Base-by-base conservation (phyloP, 2,797 vertebrate genomes). In the Intellagama lesueurii region DNA sequence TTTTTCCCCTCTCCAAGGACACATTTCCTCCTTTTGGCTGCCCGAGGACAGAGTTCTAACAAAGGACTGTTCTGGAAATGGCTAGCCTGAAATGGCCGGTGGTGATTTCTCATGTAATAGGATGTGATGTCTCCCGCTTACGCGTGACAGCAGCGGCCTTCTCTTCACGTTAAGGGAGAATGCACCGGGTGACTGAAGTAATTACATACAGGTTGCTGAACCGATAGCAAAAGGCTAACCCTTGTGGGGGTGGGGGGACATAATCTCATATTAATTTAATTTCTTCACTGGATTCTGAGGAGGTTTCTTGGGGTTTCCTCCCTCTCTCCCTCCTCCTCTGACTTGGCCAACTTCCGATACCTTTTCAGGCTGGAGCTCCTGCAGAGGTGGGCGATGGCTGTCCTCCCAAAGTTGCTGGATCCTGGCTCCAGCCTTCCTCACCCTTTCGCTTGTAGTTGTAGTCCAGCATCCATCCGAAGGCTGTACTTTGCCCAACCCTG, bases 41-140 rank as follows among this genome's bases (percentile, higher is more conserved):
- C 93, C 91, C 93, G 88, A n/a, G 94, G 93, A 94, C 91, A 93
- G 90, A 90, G 92, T 91, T 95, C 92, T 92, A 92, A 56, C 92
- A 88, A 94, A 93, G 94, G 91, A 89, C 90, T 91, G 93, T 93
- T 92, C 90, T 90, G 92, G 91, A 92, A 93, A 89, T 75, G 93
- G 91, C 91, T 93, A 88, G 94, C 92, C 91, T 75, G 92, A 91
- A 35, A 94, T 94, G 88, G 93, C 94, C 91, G 83, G 92, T 56
- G 90, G 93, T 94, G 92, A 81, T 32, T 90, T 90, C 89, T 85
- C 94, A 88, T 90, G 64, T 96, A 94, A 96, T 94, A 91, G 49
- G 93, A 94, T 95, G 93, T 92, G 95, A 95, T 93, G 94, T 91
- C 91, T 87, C 89, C 16, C 94, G 85, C 88, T 94, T 94, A 94